Conservation (phyloP, 2,888 invertebrate genomes). For the Amphipyra berbera region DNA sequence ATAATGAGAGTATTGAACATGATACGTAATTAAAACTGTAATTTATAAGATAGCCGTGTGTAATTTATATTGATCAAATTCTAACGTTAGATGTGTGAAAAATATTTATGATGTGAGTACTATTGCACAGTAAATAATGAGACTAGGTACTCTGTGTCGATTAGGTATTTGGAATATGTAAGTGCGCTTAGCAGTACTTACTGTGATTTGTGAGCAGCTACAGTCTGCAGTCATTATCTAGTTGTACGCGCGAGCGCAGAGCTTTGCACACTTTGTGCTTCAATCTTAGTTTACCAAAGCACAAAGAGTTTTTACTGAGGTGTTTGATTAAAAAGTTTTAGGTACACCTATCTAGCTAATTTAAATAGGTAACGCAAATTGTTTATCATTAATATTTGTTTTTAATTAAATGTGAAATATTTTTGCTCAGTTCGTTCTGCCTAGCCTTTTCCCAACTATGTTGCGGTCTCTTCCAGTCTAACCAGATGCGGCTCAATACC, state of each 20-base stretch:
- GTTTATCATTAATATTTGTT: too few relatives aligned
- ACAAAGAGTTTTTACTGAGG: slow-evolving; percentile 4
- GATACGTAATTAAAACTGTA: slow-evolving; percentile 18
- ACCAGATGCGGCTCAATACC: too few relatives aligned
- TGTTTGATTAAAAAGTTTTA: slow-evolving; percentile 6
- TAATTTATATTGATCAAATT: slow-evolving; percentile 3
- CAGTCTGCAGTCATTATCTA: slow-evolving; percentile 43
- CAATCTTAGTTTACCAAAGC: slow-evolving; percentile 18
- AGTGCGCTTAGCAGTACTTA: slow-evolving; percentile 24
- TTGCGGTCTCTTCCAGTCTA: too few relatives aligned
- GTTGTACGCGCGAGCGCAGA: slow-evolving; percentile 40
- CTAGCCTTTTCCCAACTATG: too few relatives aligned
- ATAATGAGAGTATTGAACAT: slow-evolving; percentile 15
- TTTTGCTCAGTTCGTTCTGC: too few relatives aligned
- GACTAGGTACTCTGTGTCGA: slow-evolving; percentile 6
- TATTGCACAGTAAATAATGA: slow-evolving; percentile 12
- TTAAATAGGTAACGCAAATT: too few relatives aligned
- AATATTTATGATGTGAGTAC: background rate
- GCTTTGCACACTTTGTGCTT: slow-evolving; percentile 29
- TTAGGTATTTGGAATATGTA: slow-evolving; percentile 14
- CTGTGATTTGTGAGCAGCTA: slow-evolving; percentile 28
- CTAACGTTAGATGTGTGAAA: slow-evolving; percentile 5
- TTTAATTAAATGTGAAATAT: too few relatives aligned
- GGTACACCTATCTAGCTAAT: too few relatives aligned
- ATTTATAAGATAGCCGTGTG: slow-evolving; percentile 14